These are phyloP conservation scores for Mesorhabditis sp. DNA, from an alignment of 2,888 invertebrate species.

Conservation along the genomic window DNA sequence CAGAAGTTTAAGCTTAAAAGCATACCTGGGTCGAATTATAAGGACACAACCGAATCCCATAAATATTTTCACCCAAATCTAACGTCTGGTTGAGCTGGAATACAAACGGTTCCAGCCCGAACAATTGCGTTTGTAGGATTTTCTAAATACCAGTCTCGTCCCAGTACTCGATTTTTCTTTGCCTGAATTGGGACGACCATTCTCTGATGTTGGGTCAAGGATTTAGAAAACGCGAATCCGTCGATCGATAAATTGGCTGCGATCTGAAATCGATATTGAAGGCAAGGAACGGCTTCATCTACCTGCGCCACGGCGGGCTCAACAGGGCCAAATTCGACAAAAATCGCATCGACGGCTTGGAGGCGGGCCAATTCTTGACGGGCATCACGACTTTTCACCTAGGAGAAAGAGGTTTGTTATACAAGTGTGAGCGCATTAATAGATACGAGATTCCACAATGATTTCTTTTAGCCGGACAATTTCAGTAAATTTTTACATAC, in stretches of 20 bases:
- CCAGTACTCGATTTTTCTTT: neutral
- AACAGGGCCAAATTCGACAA: constrained; percentile 30
- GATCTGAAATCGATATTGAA: neutral
- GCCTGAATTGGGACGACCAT: constrained; percentile 31
- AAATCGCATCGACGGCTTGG: constrained; percentile 25
- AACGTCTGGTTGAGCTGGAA: constrained; percentile 36
- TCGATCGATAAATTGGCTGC: constrained; percentile 9
- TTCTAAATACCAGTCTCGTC: constrained; percentile 21
- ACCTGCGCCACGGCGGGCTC: neutral
- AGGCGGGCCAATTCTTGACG: constrained; percentile 21
- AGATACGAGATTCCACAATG: neutral
- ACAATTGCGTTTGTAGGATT: constrained; percentile 26
- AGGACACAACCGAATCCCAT: constrained; percentile 43
- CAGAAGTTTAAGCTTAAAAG: neutral
- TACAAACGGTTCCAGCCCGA: constrained; percentile 36
- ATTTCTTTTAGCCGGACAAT: constrained; percentile 27
- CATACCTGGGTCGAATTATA: constrained; percentile 31
- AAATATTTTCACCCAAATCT: constrained; percentile 26
- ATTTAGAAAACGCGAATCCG: constrained; percentile 9
- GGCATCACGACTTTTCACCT: constrained; percentile 22
- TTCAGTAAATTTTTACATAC: constrained; percentile 9
- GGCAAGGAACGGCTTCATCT: no score
- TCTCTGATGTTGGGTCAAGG: constrained; percentile 18
- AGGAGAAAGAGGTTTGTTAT: neutral
- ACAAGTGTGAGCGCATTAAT: neutral